Conservation (phyloP, 2,113 vertebrate species). For the Willisornis vidua region DNA sequence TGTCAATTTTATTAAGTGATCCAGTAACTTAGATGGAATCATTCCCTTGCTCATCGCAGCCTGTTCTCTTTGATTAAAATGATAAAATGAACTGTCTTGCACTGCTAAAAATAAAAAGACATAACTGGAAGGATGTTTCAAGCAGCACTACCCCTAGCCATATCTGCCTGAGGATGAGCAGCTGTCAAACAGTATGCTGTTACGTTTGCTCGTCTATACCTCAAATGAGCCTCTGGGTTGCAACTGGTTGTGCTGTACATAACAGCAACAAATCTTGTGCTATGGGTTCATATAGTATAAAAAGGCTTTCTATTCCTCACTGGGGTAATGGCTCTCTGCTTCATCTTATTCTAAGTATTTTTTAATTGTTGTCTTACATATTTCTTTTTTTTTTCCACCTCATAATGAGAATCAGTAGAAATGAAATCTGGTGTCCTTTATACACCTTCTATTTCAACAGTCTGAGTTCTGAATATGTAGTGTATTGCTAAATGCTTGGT, state of each 20-base stretch:
- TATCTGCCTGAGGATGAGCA: not conserved
- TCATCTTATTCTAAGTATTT: not conserved
- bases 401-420: not conserved
- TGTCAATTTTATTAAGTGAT: not conserved
- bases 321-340: not conserved
- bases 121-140: not conserved
- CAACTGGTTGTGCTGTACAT: not conserved
- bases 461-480: not conserved
- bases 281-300: not conserved
- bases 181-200: not conserved
- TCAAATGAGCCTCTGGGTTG: not conserved
- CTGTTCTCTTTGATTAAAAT: slow-evolving; percentile 1
- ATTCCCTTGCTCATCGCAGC: not conserved
- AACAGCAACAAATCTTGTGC: not conserved
- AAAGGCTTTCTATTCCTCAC: not conserved
- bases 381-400: not conserved
- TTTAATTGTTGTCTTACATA: not conserved
- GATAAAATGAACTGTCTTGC: not conserved
- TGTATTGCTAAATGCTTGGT: not conserved
- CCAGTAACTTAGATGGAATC: not conserved
- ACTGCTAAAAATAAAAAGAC: not conserved
- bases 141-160: not conserved
- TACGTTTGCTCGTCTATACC: not conserved
- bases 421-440: not conserved
- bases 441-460: not conserved